These are phyloP conservation scores for Chloropsis hardwickii DNA, from an alignment of 2,113 vertebrate genomes.

Conservation along the genomic window DNA sequence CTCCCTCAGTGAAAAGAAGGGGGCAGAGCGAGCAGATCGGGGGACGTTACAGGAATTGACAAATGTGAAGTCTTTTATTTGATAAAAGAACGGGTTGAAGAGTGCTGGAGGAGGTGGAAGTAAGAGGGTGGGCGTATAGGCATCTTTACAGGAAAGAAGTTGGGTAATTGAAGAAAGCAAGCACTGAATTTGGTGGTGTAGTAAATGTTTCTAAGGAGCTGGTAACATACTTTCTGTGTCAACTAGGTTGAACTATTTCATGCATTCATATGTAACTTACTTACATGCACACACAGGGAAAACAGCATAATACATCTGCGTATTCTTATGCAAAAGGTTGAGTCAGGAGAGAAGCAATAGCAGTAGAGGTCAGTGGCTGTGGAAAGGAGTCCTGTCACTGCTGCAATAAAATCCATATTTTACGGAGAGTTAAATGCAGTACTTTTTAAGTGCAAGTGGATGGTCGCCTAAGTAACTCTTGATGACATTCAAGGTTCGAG, in stretches of 20 bases:
- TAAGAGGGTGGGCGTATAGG: not conserved
- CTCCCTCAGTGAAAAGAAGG: not conserved
- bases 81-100: not conserved
- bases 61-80: not conserved
- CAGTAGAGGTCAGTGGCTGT: constrained; percentile 56
- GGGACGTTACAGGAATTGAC: not conserved
- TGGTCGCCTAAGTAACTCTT: constrained; percentile 51
- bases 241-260: not conserved
- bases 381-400: constrained; percentile 56
- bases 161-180: not conserved
- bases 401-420: constrained; percentile 82
- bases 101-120: not conserved
- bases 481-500: constrained; percentile 61
- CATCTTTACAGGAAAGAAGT: constrained; percentile 17
- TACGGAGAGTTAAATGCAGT: constrained; percentile 67
- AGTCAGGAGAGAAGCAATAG: constrained; percentile 10
- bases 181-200: not conserved
- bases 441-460: constrained; percentile 37
- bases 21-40: constrained; percentile 8
- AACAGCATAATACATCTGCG: not conserved
- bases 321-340: constrained; percentile 30
- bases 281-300: not conserved
- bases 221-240: not conserved
- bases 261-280: not conserved
- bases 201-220: not conserved